A percentile compares a stretch with the other conserved stretches of the same genome.
phyloP scores from a whole-genome alignment of 2,113 vertebrate genomes.

The Strigops habroptila region DNA sequence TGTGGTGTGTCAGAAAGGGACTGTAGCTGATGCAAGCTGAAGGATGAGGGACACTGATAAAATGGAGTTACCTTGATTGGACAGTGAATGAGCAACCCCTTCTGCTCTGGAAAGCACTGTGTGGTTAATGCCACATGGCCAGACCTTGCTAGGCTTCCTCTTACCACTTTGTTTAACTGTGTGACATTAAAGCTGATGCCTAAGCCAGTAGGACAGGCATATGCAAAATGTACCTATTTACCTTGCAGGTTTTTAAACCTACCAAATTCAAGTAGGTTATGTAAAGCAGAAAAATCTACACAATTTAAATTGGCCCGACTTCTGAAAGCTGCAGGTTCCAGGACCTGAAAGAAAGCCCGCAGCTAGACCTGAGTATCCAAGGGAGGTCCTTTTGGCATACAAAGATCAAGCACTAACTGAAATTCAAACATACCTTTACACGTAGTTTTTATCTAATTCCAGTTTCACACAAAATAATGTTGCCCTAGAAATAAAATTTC shows the following conservation, averaged over 20 bases:
- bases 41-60: background rate
- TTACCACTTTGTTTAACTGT: background rate
- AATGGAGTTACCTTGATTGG: background rate
- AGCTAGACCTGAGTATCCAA: slow-evolving; percentile 36
- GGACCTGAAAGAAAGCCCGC: slow-evolving; percentile 47
- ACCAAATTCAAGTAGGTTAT: slow-evolving; percentile 30
- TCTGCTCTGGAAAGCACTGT: background rate
- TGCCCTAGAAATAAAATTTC: slow-evolving; percentile 64
- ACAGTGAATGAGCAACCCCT: background rate
- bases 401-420: slow-evolving; percentile 55
- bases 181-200: background rate
- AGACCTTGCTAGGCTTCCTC: background rate
- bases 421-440: slow-evolving; percentile 50
- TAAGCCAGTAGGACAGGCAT: background rate
- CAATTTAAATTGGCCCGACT: slow-evolving; percentile 58
- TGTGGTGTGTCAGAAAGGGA: background rate
- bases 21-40: background rate
- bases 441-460: slow-evolving; percentile 57
- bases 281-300: slow-evolving; percentile 60
- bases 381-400: slow-evolving; percentile 48
- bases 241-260: slow-evolving; percentile 20
- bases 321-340: slow-evolving; percentile 49
- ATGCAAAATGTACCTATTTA: slow-evolving; percentile 44
- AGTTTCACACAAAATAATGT: slow-evolving; percentile 42
- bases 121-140: background rate